Evolutionary conservation across 2,113 vertebrate genomes (phyloP), one percentile per base, ranked within the genome.

Genomic region (Paralichthys olivaceus): DNA sequence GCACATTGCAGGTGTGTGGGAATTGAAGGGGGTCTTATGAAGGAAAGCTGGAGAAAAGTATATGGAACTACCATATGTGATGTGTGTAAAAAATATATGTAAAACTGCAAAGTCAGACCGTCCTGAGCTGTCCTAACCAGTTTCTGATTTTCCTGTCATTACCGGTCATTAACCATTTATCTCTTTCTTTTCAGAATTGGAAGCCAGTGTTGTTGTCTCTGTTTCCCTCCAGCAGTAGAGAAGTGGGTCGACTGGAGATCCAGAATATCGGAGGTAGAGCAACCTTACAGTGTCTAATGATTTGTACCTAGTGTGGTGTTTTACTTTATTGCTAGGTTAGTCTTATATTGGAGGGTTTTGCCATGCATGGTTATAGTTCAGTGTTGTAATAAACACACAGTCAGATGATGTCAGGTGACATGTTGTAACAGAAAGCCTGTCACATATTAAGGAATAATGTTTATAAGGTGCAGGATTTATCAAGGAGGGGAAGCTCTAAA

Each of bases 211-310:
- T 94, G 94, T 91, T 96, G 45, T 92, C 94, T 66, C 92, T 99
- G 80, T 95, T 95, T 70, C 94, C 95, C 0, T 91, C 94, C 77
- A 97, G 95, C 55, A 92, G 91, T 49, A 93, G 94, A 19, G 96
- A 95, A 3, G 94, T 96, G 6, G 96, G 96, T 13, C 95, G 96
- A 4, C 89, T 99, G 58, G 97, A 98, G 91, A 95, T 97, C 79
- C 95, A 95, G 62, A 94, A 96, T 0, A 22, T 84, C 2, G 77
- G 78, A 91, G 91, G 91, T 93, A 84, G 34, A 22, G 28, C 14
- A 1, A 32, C 4, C 4, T 23, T 53, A 28, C 32, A 45, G 7
- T 32, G 11, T 51, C 6, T 56, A 34, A 34, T 8, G 8, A 34
- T 34, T 66, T 45, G 53, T 19, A 28, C 17, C 8, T 4, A 6